Evolutionary conservation across 2,113 vertebrate genomes (phyloP).

Genomic region (Corythaeola cristata): DNA sequence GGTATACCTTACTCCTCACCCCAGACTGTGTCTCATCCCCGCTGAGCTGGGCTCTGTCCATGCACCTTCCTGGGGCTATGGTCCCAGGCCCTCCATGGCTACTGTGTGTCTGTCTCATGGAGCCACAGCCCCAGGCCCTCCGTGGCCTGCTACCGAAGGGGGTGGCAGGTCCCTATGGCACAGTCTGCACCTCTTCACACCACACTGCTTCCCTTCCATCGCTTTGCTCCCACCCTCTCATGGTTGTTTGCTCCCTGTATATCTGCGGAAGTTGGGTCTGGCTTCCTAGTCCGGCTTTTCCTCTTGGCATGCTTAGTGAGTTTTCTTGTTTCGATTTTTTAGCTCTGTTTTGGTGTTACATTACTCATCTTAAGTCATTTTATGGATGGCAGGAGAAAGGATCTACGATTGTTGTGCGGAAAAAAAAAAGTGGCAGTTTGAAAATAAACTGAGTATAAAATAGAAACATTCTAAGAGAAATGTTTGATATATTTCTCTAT

Average conservation of each 20-base stretch:
- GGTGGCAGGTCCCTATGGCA: fast-evolving
- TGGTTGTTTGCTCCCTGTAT: not conserved
- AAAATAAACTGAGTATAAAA: not conserved
- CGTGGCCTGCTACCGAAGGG: fast-evolving
- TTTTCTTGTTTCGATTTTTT: not conserved
- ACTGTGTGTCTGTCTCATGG: too few species aligned
- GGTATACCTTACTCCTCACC: not conserved
- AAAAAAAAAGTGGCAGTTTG: not conserved
- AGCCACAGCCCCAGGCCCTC: not conserved
- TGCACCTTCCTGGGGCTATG: too few species aligned
- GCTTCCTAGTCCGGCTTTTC: not conserved
- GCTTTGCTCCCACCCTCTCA: not conserved
- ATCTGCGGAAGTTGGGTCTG: not conserved
- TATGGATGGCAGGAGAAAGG: not conserved
- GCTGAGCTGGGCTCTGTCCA: not conserved
- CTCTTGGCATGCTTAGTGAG: fast-evolving
- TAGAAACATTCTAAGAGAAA: not conserved
- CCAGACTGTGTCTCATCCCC: not conserved
- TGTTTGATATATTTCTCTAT: not conserved
- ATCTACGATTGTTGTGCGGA: not conserved
- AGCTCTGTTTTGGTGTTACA: not conserved
- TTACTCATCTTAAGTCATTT: not conserved
- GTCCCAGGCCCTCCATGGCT: not conserved
- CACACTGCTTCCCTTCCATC: not conserved
- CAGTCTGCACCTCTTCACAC: not conserved